Conservation (phyloP, 1,140 invertebrate genomes). For the Drosophila truncata region DNA sequence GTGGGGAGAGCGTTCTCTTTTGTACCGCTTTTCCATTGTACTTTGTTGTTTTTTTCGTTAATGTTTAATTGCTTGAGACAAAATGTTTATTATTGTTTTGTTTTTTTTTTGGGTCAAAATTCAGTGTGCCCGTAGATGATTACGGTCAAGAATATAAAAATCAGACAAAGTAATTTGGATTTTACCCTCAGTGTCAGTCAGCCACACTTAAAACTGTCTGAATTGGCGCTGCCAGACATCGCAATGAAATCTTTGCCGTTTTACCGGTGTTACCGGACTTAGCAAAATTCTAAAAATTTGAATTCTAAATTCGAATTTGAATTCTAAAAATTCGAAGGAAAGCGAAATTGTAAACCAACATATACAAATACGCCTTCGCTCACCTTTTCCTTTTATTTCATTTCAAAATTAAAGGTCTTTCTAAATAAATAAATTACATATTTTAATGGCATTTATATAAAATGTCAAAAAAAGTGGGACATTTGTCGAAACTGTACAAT, state of each 20-base stretch:
- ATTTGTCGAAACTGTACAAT: constrained; percentile 55
- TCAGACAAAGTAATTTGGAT: too few species aligned
- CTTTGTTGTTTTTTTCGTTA: too few species aligned
- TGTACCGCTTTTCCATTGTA: background rate
- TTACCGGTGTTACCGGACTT: background rate
- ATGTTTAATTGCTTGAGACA: too few species aligned
- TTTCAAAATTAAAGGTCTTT: background rate
- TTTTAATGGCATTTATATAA: background rate
- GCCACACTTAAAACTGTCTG: background rate
- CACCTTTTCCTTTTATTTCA: background rate
- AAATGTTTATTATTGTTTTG: background rate
- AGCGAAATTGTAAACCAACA: too few species aligned
- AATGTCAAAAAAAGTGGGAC: constrained; percentile 52
- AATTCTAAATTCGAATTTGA: background rate
- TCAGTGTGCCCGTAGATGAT: background rate
- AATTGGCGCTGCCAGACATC: background rate
- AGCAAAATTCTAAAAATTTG: background rate
- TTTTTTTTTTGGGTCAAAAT: too few species aligned
- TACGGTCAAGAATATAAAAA: background rate
- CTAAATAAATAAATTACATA: too few species aligned
- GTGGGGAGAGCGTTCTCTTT: background rate
- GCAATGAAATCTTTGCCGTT: background rate
- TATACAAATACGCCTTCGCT: background rate
- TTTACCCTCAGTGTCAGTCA: background rate
- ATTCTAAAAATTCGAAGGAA: background rate